These are phyloP conservation scores for Ctenopoma kingsleyae DNA, from an alignment of 2,797 vertebrate species.

Conservation along the genomic window DNA sequence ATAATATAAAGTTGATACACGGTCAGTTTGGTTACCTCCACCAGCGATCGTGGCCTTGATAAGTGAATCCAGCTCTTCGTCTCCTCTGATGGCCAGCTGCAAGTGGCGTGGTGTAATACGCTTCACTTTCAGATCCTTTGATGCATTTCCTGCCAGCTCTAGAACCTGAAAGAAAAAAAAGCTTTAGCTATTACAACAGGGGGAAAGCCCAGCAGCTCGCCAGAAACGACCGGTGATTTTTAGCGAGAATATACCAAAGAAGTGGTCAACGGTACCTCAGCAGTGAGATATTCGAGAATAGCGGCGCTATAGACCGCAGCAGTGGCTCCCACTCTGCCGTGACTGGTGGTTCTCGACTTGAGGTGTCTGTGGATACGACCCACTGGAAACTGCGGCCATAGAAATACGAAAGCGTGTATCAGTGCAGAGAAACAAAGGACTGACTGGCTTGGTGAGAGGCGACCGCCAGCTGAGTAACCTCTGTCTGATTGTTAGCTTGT, in stretches of 20 bases:
- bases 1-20: too few species aligned
- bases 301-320: constrained; percentile 88
- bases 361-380: constrained; percentile 89
- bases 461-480: constrained; percentile 2
- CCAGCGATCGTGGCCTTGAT: constrained; percentile 89
- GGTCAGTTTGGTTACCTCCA: constrained; percentile 75
- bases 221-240: background rate
- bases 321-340: constrained; percentile 87
- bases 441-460: constrained; percentile 5
- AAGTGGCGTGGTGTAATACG: constrained; percentile 88
- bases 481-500: constrained; percentile 25
- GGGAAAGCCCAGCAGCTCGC: background rate
- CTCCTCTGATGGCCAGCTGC: constrained; percentile 88
- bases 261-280: constrained; percentile 85
- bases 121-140: constrained; percentile 89
- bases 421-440: background rate
- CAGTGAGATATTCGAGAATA: constrained; percentile 92
- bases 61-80: constrained; percentile 88
- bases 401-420: background rate
- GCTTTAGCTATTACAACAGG: fast-evolving
- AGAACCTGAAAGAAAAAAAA: constrained; percentile 72
- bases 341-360: constrained; percentile 87
- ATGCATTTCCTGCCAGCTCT: constrained; percentile 88
- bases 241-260: fast-evolving
- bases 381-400: constrained; percentile 81